Conservation (phyloP, 1,140 invertebrate species). For the Euura saliciscinereae region DNA sequence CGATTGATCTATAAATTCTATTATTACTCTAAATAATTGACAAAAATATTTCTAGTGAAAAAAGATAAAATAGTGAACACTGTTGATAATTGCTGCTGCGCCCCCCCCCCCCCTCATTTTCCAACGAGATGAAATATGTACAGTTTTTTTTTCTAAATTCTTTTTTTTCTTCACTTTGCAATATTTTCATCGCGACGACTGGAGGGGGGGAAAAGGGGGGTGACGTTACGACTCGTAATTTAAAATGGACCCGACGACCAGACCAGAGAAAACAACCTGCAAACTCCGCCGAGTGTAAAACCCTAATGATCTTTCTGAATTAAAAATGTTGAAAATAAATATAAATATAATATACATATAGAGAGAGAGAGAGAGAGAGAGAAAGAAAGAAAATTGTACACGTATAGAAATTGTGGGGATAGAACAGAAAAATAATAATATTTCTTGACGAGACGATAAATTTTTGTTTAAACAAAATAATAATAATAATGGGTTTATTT, state of each 20-base stretch:
- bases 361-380: neutral
- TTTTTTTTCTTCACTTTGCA: neutral
- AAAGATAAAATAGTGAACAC: too few relatives aligned
- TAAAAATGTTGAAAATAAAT: neutral
- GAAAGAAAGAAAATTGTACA: neutral
- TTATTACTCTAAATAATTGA: neutral
- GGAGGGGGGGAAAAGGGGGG: too few relatives aligned
- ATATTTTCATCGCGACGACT: neutral
- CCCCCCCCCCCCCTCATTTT: too few relatives aligned
- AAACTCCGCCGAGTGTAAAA: neutral
- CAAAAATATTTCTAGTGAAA: too few relatives aligned
- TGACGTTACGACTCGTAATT: neutral
- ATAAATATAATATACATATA: too few relatives aligned
- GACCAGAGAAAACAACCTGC: neutral
- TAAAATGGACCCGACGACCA: neutral
- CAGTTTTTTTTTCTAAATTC: neutral
- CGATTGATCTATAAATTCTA: neutral
- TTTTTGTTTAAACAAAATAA: too few relatives aligned
- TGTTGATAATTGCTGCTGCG: too few relatives aligned
- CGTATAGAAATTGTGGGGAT: neutral
- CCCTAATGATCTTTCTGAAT: neutral
- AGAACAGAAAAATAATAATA: too few relatives aligned
- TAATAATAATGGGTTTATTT: too few relatives aligned
- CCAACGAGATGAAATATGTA: too few relatives aligned
- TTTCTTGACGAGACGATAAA: too few relatives aligned